Evolutionary conservation across 1,140 invertebrate genomes (phyloP).

Genomic region (Reticulitermes speratus): DNA sequence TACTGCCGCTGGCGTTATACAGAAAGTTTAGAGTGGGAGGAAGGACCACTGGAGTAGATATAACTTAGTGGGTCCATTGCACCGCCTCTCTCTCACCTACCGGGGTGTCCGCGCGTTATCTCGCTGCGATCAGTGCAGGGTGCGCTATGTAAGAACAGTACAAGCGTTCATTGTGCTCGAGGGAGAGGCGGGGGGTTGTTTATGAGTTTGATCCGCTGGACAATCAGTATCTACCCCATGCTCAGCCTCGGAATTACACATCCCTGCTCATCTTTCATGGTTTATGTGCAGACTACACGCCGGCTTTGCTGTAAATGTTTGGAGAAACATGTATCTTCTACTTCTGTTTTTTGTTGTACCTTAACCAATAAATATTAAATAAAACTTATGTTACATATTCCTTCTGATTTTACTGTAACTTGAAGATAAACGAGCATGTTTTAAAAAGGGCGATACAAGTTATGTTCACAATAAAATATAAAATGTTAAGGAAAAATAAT

Average conservation of each 20-base stretch:
- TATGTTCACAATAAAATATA: too few species aligned
- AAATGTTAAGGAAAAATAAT: too few species aligned
- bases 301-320: constrained; percentile 10
- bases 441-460: too few species aligned
- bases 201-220: constrained; percentile 14
- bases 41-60: neutral
- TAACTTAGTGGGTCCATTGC: neutral
- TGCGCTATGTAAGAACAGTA: neutral
- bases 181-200: neutral
- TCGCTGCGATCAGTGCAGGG: neutral
- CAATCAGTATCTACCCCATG: constrained; percentile 9
- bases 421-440: neutral
- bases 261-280: constrained; percentile 9
- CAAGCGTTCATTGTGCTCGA: constrained; percentile 2
- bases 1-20: neutral
- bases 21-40: neutral
- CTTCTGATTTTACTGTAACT: neutral
- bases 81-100: neutral
- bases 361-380: constrained; percentile 14
- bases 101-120: neutral
- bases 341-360: neutral
- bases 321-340: constrained; percentile 9
- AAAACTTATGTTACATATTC: constrained; percentile 15
- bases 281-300: constrained; percentile 3
- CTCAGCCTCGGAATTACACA: neutral